These are phyloP conservation scores for Eupeodes corollae DNA, from an alignment of 1,140 invertebrate species.

Conservation along the genomic window DNA sequence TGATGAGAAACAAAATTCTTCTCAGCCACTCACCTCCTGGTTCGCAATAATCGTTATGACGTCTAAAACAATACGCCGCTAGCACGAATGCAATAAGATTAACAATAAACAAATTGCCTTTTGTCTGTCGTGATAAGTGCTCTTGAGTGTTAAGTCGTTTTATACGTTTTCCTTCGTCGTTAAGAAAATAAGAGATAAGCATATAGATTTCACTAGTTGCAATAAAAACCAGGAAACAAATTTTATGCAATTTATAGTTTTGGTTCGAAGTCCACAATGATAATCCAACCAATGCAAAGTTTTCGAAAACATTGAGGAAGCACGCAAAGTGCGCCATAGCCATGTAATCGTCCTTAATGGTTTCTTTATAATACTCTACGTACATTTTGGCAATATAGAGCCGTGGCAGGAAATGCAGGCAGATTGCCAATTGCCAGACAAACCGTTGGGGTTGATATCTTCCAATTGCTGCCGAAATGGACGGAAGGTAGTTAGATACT, in stretches of 20 bases:
- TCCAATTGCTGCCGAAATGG: constrained; percentile 88
- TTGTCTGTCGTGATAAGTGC: constrained; percentile 54
- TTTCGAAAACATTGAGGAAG: constrained; percentile 69
- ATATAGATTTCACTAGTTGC: constrained; percentile 80
- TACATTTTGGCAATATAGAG: constrained; percentile 63
- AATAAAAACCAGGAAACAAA: constrained; percentile 86
- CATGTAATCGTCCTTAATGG: constrained; percentile 44
- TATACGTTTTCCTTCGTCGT: constrained; percentile 38
- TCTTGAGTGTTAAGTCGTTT: constrained; percentile 45
- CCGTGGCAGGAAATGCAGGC: constrained; percentile 57
- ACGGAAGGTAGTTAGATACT: constrained; percentile 81
- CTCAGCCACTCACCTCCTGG: constrained; percentile 61
- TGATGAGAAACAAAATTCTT: too few relatives aligned
- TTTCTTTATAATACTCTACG: constrained; percentile 44
- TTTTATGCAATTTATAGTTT: constrained; percentile 81
- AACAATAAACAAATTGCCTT: constrained; percentile 58
- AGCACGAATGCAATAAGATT: constrained; percentile 68
- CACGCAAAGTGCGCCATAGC: constrained; percentile 54
- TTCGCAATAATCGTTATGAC: constrained; percentile 88
- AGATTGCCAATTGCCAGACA: constrained; percentile 77
- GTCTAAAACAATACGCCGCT: constrained; percentile 82
- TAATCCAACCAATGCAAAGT: constrained; percentile 66
- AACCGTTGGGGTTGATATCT: constrained; percentile 78
- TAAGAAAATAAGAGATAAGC: constrained; percentile 62
- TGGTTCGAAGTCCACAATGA: constrained; percentile 81